Evolutionary conservation across 2,797 vertebrate species (phyloP).

Genomic region (Microchirus variegatus): DNA sequence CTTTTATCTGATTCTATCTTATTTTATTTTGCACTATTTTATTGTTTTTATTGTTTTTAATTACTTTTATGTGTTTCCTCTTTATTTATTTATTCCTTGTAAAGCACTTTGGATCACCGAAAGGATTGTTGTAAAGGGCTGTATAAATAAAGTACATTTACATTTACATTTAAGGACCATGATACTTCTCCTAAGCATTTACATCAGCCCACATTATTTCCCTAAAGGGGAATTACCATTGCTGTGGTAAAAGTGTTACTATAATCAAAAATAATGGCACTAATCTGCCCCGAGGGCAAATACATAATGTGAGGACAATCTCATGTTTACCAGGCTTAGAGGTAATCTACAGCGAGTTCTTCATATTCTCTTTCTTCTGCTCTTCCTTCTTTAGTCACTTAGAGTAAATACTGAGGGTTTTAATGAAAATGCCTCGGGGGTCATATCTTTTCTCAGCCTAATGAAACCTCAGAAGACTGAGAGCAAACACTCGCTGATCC

Average conservation of each 20-base stretch:
- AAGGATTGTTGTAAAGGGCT: no score
- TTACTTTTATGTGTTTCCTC: no score
- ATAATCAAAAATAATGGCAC: constrained; percentile 41
- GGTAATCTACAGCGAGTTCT: constrained; percentile 65
- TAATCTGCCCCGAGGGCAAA: constrained; percentile 58
- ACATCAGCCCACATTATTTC: constrained; percentile 11
- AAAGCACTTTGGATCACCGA: no score
- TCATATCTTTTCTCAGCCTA: constrained; percentile 68
- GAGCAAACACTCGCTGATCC: constrained; percentile 76
- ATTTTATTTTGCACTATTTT: no score
- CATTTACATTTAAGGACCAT: no score
- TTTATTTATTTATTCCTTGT: no score
- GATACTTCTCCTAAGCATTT: constrained; percentile 4
- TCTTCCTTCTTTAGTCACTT: constrained; percentile 58
- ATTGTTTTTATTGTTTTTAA: no score
- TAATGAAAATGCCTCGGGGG: constrained; percentile 73
- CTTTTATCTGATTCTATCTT: no score
- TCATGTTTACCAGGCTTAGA: constrained; percentile 68
- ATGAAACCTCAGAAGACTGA: constrained; percentile 75
- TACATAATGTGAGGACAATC: constrained; percentile 59
- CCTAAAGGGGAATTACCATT: constrained; percentile 3
- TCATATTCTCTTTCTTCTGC: constrained; percentile 64
- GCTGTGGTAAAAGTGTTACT: constrained; percentile 26
- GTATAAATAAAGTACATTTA: no score
- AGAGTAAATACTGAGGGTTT: constrained; percentile 74